Evolutionary conservation across 30 jellyfish, hydroid and myxozoan species (phyloP).

Genomic region (Hydractinia echinata): DNA sequence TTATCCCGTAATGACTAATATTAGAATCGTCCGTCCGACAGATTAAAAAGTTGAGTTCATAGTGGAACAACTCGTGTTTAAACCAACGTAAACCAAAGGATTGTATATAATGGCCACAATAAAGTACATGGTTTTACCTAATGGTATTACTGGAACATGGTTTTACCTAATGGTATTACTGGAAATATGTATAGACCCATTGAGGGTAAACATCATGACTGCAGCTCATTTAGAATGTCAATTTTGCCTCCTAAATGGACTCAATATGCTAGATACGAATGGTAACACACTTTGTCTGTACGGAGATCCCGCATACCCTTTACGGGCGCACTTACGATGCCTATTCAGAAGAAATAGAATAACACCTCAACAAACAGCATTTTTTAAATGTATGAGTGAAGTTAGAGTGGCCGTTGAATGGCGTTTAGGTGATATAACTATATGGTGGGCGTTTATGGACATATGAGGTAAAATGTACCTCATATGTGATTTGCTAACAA

Average conservation of each 20-base stretch:
- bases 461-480: conserved; percentile 27
- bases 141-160: background rate
- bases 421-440: conserved; percentile 23
- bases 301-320: too few relatives aligned
- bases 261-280: conserved; percentile 4
- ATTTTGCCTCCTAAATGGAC: background rate
- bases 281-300: background rate
- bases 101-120: too few relatives aligned
- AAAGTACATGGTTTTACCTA: too few relatives aligned
- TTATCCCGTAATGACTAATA: too few relatives aligned
- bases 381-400: background rate
- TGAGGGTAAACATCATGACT: too few relatives aligned
- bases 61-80: too few relatives aligned
- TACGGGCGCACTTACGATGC: conserved; percentile 17
- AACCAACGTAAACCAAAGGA: too few relatives aligned
- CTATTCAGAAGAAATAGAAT: conserved; percentile 9
- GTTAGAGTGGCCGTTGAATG: too few relatives aligned
- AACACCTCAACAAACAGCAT: conserved; percentile 15
- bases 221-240: conserved; percentile 18
- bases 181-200: conserved; percentile 12
- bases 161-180: background rate
- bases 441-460: conserved; percentile 22
- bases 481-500: conserved; percentile 16
- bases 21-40: too few relatives aligned
- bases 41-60: too few relatives aligned